Conservation (phyloP, 2,888 invertebrate species). For the Stenchaetothrips biformis region DNA sequence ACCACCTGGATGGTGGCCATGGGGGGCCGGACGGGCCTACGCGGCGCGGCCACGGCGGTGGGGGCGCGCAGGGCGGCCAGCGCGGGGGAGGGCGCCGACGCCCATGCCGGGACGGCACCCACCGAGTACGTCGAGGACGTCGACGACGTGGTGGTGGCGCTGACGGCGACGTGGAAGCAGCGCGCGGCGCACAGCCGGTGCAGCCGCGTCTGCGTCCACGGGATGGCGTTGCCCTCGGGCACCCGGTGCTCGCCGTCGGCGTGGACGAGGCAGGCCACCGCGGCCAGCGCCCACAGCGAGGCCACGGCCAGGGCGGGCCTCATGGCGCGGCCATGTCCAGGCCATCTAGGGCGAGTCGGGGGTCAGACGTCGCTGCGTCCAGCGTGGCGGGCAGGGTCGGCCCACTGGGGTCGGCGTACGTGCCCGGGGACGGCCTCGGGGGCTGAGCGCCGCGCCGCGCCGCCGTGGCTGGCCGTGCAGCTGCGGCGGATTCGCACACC, state of each 20-base stretch:
- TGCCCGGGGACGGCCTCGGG: background rate
- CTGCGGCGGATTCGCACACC: too few species aligned
- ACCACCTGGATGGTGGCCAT: constrained; percentile 20
- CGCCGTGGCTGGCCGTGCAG: background rate
- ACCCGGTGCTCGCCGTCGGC: background rate
- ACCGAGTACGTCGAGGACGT: background rate
- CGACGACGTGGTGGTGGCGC: constrained; percentile 2
- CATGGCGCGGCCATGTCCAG: background rate
- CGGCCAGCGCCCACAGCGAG: background rate
- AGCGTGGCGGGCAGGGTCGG: background rate
- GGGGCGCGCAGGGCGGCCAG: constrained; percentile 13
- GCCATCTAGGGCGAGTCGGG: background rate
- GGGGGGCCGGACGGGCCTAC: background rate
- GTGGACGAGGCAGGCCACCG: background rate
- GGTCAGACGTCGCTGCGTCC: background rate
- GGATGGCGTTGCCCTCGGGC: too few species aligned
- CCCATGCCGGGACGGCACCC: background rate
- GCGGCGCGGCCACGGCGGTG: background rate
- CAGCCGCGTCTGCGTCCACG: background rate
- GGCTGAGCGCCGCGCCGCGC: background rate
- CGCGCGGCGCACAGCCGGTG: constrained; percentile 3
- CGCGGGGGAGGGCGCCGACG: constrained; percentile 25
- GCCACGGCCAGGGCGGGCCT: constrained; percentile 13
- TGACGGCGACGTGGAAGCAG: constrained; percentile 1
- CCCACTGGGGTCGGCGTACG: background rate